A percentile compares a stretch with the other conserved stretches of the same genome.
phyloP scores from a whole-genome alignment of 53 echinoderm and acorn worm genomes.

The Crossaster papposus region DNA sequence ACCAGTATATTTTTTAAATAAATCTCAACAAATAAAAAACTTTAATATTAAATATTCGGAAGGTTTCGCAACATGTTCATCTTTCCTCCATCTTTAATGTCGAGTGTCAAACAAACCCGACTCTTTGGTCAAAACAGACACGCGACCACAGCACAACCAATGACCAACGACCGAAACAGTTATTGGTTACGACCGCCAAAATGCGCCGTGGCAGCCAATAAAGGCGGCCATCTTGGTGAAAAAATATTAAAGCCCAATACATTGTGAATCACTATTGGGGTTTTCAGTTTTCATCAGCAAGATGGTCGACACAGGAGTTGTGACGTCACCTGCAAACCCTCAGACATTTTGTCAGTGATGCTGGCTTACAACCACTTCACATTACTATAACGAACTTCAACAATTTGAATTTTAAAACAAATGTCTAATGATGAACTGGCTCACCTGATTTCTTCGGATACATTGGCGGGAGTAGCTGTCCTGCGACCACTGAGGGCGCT shows the following conservation, averaged over 20 bases:
- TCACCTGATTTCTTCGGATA: conserved; percentile 68
- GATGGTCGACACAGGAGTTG: neutral
- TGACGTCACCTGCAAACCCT: neutral
- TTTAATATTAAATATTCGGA: no score
- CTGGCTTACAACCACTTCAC: neutral
- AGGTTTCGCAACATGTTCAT: no score
- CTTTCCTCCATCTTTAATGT: no score
- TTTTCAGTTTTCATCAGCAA: neutral
- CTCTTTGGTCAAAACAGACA: no score
- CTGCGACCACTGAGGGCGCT: conserved; percentile 71
- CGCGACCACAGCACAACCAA: no score
- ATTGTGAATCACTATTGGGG: neutral
- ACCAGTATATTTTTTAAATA: no score
- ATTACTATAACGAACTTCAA: neutral
- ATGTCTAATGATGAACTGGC: neutral
- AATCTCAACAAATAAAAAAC: no score
- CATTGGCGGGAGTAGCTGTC: conserved; percentile 70
- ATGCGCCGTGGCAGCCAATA: neutral
- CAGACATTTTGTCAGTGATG: neutral
- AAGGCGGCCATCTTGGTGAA: neutral
- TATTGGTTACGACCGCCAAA: no score
- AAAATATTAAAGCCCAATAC: neutral
- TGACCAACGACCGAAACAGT: no score
- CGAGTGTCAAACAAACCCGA: no score
- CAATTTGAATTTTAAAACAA: neutral